Conservation (phyloP, 2,888 invertebrate genomes). For the Pharmacophagus antenor region DNA sequence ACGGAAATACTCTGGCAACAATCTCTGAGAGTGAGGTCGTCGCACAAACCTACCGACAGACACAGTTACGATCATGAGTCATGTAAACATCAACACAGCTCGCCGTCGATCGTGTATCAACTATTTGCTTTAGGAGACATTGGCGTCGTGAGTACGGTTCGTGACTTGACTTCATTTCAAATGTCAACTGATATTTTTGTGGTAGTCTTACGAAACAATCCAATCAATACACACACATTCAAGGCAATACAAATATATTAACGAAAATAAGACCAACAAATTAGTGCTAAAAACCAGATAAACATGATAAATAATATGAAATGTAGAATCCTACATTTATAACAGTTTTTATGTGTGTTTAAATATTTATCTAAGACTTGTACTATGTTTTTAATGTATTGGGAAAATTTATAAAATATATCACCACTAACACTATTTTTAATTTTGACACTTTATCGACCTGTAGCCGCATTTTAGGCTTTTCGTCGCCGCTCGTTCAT, state of each 20-base stretch:
- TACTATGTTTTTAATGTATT: no score
- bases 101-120: slow-evolving; percentile 26
- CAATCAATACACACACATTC: background rate
- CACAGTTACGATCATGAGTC: slow-evolving; percentile 41
- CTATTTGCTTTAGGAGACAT: slow-evolving; percentile 30
- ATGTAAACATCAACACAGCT: slow-evolving; percentile 40
- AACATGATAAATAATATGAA: no score
- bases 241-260: background rate
- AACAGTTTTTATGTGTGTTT: no score
- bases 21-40: slow-evolving; percentile 33
- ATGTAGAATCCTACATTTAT: no score
- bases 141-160: slow-evolving; percentile 36
- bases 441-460: no score
- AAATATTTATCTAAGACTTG: no score
- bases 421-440: no score
- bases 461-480: no score
- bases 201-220: slow-evolving; percentile 17
- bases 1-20: slow-evolving; percentile 11
- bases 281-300: no score
- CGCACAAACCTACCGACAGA: slow-evolving; percentile 33
- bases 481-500: no score
- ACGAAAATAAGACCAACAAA: no score
- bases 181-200: slow-evolving; percentile 30
- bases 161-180: slow-evolving; percentile 38
- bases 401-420: no score